These are phyloP conservation scores for Polydrusus cervinus DNA, from an alignment of 2,888 invertebrate genomes.

Conservation along the genomic window DNA sequence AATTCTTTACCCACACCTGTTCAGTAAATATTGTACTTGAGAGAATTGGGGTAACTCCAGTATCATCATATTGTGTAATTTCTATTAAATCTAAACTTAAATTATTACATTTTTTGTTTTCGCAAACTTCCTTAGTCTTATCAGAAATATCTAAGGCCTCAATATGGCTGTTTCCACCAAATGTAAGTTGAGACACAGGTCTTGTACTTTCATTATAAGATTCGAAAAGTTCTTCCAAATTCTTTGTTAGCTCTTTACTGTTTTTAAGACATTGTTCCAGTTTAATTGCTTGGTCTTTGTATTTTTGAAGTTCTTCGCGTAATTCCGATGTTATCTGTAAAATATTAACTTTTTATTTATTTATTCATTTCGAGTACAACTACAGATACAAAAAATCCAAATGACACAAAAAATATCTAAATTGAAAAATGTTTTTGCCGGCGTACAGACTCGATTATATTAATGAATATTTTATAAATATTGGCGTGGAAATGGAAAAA, in stretches of 20 bases:
- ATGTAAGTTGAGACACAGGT: constrained; percentile 49
- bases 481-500: too few species aligned
- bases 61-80: constrained; percentile 62
- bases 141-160: constrained; percentile 57
- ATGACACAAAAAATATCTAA: too few species aligned
- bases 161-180: constrained; percentile 54
- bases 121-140: constrained; percentile 7
- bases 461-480: too few species aligned
- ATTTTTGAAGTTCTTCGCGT: constrained; percentile 79
- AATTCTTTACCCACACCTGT: background rate
- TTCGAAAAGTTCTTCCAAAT: constrained; percentile 59
- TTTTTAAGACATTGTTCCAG: constrained; percentile 76
- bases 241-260: constrained; percentile 69
- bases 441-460: too few species aligned
- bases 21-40: background rate
- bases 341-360: too few species aligned
- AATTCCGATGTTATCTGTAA: constrained; percentile 79
- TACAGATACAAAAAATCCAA: too few species aligned
- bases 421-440: too few species aligned
- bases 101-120: constrained; percentile 45
- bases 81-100: constrained; percentile 64
- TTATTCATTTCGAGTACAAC: too few species aligned
- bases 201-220: constrained; percentile 52
- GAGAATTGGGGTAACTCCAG: constrained; percentile 57
- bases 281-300: constrained; percentile 79